Base-by-base conservation (phyloP, 2,113 vertebrate species). In the Pontoporia blainvillei region DNA sequence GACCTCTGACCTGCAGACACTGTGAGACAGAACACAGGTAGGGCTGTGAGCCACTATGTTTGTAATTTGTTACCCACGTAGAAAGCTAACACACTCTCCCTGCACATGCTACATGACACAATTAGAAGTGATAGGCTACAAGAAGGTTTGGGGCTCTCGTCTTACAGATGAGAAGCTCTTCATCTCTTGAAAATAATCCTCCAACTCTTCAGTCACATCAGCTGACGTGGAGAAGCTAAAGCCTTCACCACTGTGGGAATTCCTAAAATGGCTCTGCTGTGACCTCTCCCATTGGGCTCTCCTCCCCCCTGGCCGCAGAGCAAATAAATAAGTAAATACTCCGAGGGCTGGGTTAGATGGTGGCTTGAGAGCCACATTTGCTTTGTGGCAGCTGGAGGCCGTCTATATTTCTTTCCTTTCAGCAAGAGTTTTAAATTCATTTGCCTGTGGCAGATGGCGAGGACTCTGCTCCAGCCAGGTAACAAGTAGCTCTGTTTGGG, bases 391-490 rank as follows among this genome's bases (percentile, higher is more conserved):
- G 84, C 94, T 61, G 61, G 73, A 93, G 39, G 41, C 20, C 0
- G 1, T 78, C 41, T 39, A 41, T 52, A 36, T 75, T 84, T 95
- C 81, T 95, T 46, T 87, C 89, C 72, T 94, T 96, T 88, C 83
- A 78, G 39, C 87, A 93, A 61, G 39, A 88, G 78, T 90, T 97
- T 88, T 62, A 92, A 84, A 90, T 81, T 64, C 72, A 64, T 76
- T 84, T 64, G n/a, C 46, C 72, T 41, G 61, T 52, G 73, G 36
- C 89, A 93, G 95, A 91, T 86, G 97, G 59, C 21, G 67, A 86
- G 87, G 61, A 64, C 49, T 13, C 5, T 64, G 57, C 34, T 79
- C 67, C 1, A 39, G 59, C 86, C 89, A 52, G 78, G 71, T 31
- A 86, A 83, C 54, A 86, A 10, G 1, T 15, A 8, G 44, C n/a